A percentile compares a stretch with the other conserved stretches of the same genome.
These are phyloP conservation scores for Ophonus ardosiacus DNA, from an alignment of 2,888 invertebrate genomes.

Conservation along the genomic window DNA sequence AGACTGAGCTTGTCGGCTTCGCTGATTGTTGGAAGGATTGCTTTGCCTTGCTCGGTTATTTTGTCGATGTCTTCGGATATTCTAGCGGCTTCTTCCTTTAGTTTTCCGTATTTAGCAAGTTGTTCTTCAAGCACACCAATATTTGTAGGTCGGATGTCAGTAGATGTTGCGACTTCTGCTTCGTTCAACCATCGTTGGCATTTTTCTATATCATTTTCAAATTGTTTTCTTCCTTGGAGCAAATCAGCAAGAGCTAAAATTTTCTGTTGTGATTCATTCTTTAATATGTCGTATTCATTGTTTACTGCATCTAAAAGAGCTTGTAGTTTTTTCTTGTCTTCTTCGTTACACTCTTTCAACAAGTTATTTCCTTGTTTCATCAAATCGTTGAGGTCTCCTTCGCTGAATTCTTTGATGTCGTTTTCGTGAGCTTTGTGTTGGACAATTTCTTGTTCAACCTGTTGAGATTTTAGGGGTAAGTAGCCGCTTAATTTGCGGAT, in stretches of 20 bases:
- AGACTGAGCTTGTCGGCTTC: constrained; percentile 91
- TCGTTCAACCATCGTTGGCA: constrained; percentile 94
- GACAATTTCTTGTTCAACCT: constrained; percentile 89
- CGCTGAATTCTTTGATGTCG: constrained; percentile 87
- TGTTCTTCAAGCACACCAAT: constrained; percentile 92
- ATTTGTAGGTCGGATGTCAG: constrained; percentile 88
- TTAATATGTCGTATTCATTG: constrained; percentile 84
- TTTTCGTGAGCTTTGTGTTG: constrained; percentile 86
- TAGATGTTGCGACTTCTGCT: constrained; percentile 90
- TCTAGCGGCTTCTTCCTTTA: constrained; percentile 85
- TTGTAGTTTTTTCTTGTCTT: constrained; percentile 82
- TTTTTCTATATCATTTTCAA: constrained; percentile 88
- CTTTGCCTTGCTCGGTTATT: constrained; percentile 88
- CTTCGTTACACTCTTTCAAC: constrained; percentile 89
- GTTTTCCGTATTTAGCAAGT: constrained; percentile 88
- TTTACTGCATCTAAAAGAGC: constrained; percentile 83
- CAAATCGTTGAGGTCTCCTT: constrained; percentile 85
- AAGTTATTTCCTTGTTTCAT: constrained; percentile 86
- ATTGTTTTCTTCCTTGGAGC: constrained; percentile 86
- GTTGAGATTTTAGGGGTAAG: constrained; percentile 87
- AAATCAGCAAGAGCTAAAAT: constrained; percentile 85
- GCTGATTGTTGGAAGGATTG: constrained; percentile 87
- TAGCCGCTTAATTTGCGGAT: constrained; percentile 86
- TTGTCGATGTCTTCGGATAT: constrained; percentile 85
- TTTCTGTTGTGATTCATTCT: constrained; percentile 85